Evolutionary conservation across 1,140 invertebrate genomes (phyloP), one percentile per base, ranked within the genome.

Genomic region (Homarus americanus): DNA sequence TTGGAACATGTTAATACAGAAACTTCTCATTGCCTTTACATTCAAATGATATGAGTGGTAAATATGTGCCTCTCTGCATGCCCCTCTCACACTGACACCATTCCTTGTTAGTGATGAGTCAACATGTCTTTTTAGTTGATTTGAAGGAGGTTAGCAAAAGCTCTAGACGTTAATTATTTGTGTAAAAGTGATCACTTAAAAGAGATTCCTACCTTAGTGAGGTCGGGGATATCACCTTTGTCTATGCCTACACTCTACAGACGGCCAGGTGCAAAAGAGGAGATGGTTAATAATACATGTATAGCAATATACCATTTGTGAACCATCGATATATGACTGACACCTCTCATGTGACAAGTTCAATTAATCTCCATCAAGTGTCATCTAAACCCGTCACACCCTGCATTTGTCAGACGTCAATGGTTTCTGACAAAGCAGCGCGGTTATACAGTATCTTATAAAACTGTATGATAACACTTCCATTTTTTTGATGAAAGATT

Each of bases 151-250:
- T 58, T 49, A 49, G 69, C 34, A 87, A 7, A 87, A 58, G 82
- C 41, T 40, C 36, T 49, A 58, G 36, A 87, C 20, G 28, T 36
- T 86, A 36, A 12, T 28, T 2, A 69, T 49, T n/a, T 69, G 63
- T 69, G 63, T 69, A 78, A 63, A 72, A 84, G 44, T 63, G 66
- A 36, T 34, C 32, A n/a, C 36, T 72, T 82, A 15, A n/a, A 38
- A 82, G 36, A 28, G n/a, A 32, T 38, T 34, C 91, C 75, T 87
- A 97, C 97, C 95, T 99, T 99, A 2, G 98, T 99, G 91, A 99
- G 96, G 95, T 99, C 99, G 76, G 99, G 99, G 95, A 99, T 99
- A 93, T 99, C 99, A 63, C 98, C 98, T 95, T 99, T 99, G 94
- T 99, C 99, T 94, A 99, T 99, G 49, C 99, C 99, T 92, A 99